Evolutionary conservation across 2,113 vertebrate genomes (phyloP), one percentile per base, ranked within the genome.

Genomic region (Acinonyx jubatus): DNA sequence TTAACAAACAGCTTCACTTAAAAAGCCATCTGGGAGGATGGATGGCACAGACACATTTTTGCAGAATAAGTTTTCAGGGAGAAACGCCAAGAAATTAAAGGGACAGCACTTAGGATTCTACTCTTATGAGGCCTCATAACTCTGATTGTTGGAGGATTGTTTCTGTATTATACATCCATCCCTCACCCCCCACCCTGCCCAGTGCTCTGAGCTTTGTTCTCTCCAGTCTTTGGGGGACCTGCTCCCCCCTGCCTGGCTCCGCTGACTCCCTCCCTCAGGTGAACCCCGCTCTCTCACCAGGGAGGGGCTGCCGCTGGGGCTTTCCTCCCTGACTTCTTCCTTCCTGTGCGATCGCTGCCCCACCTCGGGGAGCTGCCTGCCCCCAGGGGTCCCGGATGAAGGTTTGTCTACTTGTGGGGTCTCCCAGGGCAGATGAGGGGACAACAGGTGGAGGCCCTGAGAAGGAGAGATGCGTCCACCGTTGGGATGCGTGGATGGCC

Each of bases 11-110:
- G 79, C 90, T 94, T 95, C 84, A 52, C 87, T 94, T 81, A 88
- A 98, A 96, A 96, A 98, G 97, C 97, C 95, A 97, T 96, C 97
- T 97, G 97, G 86, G 96, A 97, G 96, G 92, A 92, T 96, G 94
- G 63, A 97, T 97, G 95, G 83, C 65, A 65, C 96, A 80, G 95
- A 83, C 81, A 79, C 52, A 85, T 91, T 94, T 94, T 84, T 63
- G 80, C 50, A 79, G 76, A 90, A 29, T 50, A 63, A 38, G 65
- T 92, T 92, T 95, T 93, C 74, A 33, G 80, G 61, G 87, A 91
- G 48, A 52, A 95, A 80, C 61, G 87, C 81, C 95, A 93, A 87
- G 90, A 97, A 97, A 91, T 92, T 87, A 94, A 91, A 93, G 89
- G 57, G 57, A 4, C 55, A 50, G 97, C 89, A 84, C 85, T 86